Percentiles rank a stretch among this genome's conserved stretches.
Evolutionary conservation across 2,113 vertebrate species (phyloP).

Genomic region (Heterotis niloticus): DNA sequence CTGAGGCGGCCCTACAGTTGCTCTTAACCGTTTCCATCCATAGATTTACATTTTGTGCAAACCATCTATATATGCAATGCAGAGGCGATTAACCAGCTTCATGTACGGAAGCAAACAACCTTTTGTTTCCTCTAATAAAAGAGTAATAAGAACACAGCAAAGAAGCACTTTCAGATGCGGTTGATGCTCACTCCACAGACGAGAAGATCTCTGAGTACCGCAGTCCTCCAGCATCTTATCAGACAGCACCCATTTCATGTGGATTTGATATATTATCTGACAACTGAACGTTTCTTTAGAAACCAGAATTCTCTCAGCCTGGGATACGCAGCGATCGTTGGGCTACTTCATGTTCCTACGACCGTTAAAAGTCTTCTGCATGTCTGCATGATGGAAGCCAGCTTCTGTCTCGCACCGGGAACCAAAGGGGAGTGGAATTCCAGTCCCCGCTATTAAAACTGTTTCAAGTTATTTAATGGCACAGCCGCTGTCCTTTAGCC

Average conservation of each 20-base stretch:
- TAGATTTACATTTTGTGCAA: neutral
- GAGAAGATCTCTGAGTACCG: too few species aligned
- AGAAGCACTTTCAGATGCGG: too few species aligned
- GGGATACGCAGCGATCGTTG: slow-evolving; percentile 73
- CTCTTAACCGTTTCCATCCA: too few species aligned
- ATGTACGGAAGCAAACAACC: neutral
- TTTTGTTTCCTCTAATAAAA: neutral
- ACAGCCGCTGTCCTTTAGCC: slow-evolving; percentile 63
- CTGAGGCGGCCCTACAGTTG: too few species aligned
- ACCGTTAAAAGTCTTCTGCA: slow-evolving; percentile 78
- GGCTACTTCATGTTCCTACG: slow-evolving; percentile 80
- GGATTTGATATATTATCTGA: slow-evolving; percentile 76
- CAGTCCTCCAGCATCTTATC: neutral
- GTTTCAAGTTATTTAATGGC: slow-evolving; percentile 60
- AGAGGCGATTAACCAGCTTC: neutral
- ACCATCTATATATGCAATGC: neutral
- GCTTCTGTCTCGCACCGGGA: slow-evolving; percentile 61
- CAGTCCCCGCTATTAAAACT: slow-evolving; percentile 70
- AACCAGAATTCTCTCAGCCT: slow-evolving; percentile 77
- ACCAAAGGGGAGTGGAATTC: slow-evolving; percentile 66
- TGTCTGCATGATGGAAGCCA: slow-evolving; percentile 79
- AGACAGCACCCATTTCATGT: neutral
- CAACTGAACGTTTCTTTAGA: slow-evolving; percentile 75
- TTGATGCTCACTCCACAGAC: too few species aligned
- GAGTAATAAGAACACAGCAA: too few species aligned